Conservation (phyloP, 1,140 invertebrate genomes). For the Brachionus rubens region DNA sequence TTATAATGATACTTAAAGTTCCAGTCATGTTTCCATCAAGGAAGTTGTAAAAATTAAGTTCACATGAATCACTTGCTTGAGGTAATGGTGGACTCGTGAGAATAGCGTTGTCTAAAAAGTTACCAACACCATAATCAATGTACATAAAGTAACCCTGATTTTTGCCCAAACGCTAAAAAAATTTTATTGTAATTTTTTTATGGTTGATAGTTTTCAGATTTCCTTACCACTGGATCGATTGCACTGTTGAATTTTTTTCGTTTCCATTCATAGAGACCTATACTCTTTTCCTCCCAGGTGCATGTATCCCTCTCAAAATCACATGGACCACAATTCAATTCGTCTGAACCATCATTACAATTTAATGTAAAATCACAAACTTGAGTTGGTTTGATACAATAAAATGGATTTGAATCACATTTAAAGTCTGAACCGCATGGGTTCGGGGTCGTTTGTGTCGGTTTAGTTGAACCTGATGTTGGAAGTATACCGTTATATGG, state of each 20-base stretch:
- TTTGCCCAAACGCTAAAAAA: constrained; percentile 17
- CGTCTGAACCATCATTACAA: constrained; percentile 54
- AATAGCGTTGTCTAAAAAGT: constrained; percentile 51
- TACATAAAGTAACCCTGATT: constrained; percentile 51
- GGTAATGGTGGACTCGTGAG: constrained; percentile 53
- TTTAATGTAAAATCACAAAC: constrained; percentile 51
- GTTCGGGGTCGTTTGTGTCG: neutral
- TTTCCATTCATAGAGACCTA: constrained; percentile 52
- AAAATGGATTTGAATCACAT: constrained; percentile 26
- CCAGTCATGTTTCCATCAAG: constrained; percentile 41
- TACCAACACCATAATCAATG: constrained; percentile 52
- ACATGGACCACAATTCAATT: constrained; percentile 54
- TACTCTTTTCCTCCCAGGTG: constrained; percentile 46
- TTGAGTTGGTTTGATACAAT: constrained; percentile 54
- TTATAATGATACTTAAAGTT: neutral
- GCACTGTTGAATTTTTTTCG: constrained; percentile 66
- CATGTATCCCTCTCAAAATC: constrained; percentile 52
- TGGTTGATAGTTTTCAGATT: neutral
- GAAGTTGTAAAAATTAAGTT: constrained; percentile 49
- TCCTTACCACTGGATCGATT: neutral
- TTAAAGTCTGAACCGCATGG: constrained; percentile 20
- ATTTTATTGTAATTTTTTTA: neutral
- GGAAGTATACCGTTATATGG: constrained; percentile 21
- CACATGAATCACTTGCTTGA: constrained; percentile 50
- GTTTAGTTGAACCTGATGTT: constrained; percentile 22